Percentiles rank a stretch among this genome's conserved stretches.
Evolutionary conservation across 2,113 vertebrate species (phyloP).

Genomic region (Eubucco bourcierii): DNA sequence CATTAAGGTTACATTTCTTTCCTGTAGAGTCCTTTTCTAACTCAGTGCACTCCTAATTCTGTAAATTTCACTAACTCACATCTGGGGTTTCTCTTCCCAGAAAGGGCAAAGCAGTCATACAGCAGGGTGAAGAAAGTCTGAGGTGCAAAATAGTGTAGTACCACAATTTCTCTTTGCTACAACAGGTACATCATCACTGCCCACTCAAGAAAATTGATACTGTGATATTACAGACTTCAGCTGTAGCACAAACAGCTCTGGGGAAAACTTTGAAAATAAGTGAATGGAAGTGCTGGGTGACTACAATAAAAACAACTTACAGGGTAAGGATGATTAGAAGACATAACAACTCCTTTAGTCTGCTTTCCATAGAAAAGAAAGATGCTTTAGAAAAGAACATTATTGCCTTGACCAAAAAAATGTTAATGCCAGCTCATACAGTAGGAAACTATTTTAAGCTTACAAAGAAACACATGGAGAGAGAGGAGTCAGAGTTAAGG

Average conservation of each 20-base stretch:
- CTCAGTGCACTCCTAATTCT: fast-evolving
- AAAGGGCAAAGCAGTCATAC: neutral
- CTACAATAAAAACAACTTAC: neutral
- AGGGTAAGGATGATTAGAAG: neutral
- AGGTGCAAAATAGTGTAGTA: neutral
- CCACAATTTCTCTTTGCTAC: neutral
- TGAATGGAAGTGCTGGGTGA: neutral
- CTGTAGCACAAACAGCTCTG: neutral
- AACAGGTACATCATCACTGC: neutral
- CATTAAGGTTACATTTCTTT: neutral
- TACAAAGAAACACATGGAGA: neutral
- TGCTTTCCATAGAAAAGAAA: neutral
- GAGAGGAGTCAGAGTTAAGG: neutral
- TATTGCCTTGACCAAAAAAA: neutral
- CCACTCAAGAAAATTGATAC: neutral
- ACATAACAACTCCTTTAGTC: neutral
- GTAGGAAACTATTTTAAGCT: neutral
- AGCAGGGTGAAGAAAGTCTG: neutral
- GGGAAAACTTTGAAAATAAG: neutral
- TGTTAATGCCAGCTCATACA: neutral
- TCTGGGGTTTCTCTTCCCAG: neutral
- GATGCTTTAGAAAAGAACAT: neutral
- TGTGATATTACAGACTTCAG: neutral
- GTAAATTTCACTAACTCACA: neutral
- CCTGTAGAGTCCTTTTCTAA: neutral